Evolutionary conservation across 2,113 vertebrate species (phyloP), one percentile per base, ranked within the genome.

Genomic region (Nerophis lumbriciformis): DNA sequence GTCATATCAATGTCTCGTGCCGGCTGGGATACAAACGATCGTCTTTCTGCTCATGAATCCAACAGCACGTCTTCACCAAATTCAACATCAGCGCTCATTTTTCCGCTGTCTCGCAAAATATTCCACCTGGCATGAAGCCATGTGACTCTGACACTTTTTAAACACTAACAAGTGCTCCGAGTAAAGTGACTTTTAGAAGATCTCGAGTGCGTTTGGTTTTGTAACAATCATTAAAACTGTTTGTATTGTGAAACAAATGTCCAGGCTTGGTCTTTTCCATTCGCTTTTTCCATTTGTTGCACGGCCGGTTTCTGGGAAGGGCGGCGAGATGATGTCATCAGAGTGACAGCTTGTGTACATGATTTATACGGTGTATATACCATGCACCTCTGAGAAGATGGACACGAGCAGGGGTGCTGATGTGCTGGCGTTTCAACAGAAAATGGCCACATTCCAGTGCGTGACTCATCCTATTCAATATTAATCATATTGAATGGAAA

Each of bases 221-320:
- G 76, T 84, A 80, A 81, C 68, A 65, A 55, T 72, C 60, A 86
- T 80, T 85, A 88, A 85, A 88, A 51, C 12, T 60, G 19, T 68
- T 48, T 75, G 8, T 78, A 16, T 60, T 66, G 57, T 69, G 35
- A 67, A 69, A 72, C 48, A 69, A 45, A 55, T 15, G 8, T 4
- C 38, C 1, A 1, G 57, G 1, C 58, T 75, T 39, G 57, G 70
- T 55, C 19, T 55, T 58, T 35, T 45, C 37, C 71, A 49, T 55
- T 44, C 10, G 14, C 11, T 47, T n/a, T 6, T 49, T 7, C 8
- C 35, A 28, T 28, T 47, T 63, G 35, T 11, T 55, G 2, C 28
- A 28, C 28, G 3, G 28, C 28, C 28, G 28, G 28, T 28, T 28
- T 28, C 28, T 35, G 50, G 45, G 54, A 0, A 9, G 42, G 11